phyloP scores from a whole-genome alignment of 2,888 invertebrate species.

The Cantharis lateralis region DNA sequence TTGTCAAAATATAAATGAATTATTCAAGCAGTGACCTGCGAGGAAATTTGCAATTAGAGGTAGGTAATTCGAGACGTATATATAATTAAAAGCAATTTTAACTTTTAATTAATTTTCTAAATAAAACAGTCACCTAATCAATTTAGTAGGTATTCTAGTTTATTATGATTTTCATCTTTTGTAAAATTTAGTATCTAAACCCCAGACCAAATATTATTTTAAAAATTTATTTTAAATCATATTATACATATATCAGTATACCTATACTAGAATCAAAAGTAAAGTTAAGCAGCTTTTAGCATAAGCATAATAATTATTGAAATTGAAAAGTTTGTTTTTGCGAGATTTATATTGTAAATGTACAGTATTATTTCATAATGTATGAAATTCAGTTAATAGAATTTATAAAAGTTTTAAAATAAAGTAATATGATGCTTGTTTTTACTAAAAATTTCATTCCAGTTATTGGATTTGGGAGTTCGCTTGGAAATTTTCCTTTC shows the following conservation, averaged over 20 bases:
- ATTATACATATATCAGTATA: no score
- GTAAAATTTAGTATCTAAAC: neutral
- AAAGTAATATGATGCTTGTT: neutral
- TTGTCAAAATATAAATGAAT: neutral
- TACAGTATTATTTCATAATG: neutral
- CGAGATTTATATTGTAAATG: neutral
- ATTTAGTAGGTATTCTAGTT: no score
- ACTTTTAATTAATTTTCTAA: neutral
- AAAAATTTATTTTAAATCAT: neutral
- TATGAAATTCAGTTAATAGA: neutral
- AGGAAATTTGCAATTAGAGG: neutral
- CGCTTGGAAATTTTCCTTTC: constrained; percentile 15
- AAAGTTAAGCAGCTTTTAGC: no score
- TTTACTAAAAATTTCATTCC: neutral
- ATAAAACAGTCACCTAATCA: neutral
- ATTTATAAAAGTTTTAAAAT: neutral
- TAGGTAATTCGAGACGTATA: neutral
- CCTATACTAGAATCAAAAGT: no score
- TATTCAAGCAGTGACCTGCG: neutral
- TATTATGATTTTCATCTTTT: neutral
- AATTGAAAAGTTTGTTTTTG: neutral
- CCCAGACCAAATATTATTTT: neutral
- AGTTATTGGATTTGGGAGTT: constrained; percentile 24
- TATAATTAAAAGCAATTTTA: neutral
- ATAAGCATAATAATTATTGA: no score